Conservation (phyloP, 2,113 vertebrate species). For the Pollachius pollachius region DNA sequence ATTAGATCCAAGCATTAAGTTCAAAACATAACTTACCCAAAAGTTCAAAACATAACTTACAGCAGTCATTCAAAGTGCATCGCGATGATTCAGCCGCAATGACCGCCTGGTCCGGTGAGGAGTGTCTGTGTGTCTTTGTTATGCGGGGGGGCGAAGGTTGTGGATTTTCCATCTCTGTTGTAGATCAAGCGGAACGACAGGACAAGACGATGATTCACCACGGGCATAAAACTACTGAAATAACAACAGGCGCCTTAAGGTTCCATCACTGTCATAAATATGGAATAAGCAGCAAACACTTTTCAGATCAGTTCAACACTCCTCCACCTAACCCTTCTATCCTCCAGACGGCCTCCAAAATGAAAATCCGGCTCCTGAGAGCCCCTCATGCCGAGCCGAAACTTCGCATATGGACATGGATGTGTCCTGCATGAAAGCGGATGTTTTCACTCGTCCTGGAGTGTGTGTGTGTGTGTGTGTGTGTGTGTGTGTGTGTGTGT, state of each 20-base stretch:
- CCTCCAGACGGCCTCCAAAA: not conserved
- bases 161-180: not conserved
- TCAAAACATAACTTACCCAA: too few species aligned
- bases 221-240: not conserved
- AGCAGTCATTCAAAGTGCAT: too few species aligned
- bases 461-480: not conserved
- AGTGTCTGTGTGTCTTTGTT: too few species aligned
- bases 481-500: too few species aligned
- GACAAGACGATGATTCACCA: not conserved
- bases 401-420: too few species aligned
- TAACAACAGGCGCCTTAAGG: constrained; percentile 33
- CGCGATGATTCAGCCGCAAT: too few species aligned
- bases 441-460: too few species aligned
- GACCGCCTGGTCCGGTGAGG: too few species aligned
- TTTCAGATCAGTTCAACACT: constrained; percentile 41
- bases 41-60: too few species aligned
- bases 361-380: not conserved
- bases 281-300: constrained; percentile 37
- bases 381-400: not conserved
- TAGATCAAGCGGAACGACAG: not conserved
- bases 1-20: too few species aligned
- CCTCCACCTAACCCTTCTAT: constrained; percentile 24
- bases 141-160: too few species aligned
- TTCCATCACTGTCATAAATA: constrained; percentile 45
- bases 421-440: too few species aligned